Percentiles rank a stretch among this genome's conserved stretches.
phyloP scores from a whole-genome alignment of 2,888 invertebrate species.

The Leptura quadrifasciata region DNA sequence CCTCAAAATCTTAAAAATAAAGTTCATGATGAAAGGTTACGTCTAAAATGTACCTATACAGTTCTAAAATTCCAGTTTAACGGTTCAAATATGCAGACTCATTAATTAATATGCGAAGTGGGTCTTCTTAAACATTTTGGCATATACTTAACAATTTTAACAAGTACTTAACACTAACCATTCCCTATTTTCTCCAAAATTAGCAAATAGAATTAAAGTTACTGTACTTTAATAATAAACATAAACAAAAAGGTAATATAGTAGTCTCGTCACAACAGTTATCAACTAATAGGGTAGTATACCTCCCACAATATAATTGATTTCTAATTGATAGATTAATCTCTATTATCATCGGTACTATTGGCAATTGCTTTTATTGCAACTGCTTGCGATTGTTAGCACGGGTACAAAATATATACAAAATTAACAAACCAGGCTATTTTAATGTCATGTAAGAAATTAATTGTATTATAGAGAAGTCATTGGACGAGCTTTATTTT shows the following conservation, averaged over 20 bases:
- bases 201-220: not conserved
- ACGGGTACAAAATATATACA: no score
- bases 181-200: not conserved
- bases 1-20: no score
- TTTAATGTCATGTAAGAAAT: no score
- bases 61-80: not conserved
- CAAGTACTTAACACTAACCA: not conserved
- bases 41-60: no score
- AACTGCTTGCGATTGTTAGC: no score
- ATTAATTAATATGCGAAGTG: not conserved
- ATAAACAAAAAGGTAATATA: not conserved
- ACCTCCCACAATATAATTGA: not conserved
- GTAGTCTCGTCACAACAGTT: not conserved
- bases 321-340: not conserved
- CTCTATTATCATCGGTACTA: not conserved
- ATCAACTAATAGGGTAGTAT: not conserved
- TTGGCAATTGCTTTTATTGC: not conserved
- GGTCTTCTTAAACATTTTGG: conserved; percentile 1
- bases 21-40: no score
- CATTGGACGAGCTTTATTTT: no score
- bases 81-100: not conserved
- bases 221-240: conserved; percentile 3
- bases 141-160: conserved; percentile 1
- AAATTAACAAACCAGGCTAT: no score
- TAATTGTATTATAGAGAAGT: no score